A percentile compares a stretch with the other conserved stretches of the same genome.
Conservation (phyloP, 2,797 vertebrate genomes). For the Balearica regulorum region DNA sequence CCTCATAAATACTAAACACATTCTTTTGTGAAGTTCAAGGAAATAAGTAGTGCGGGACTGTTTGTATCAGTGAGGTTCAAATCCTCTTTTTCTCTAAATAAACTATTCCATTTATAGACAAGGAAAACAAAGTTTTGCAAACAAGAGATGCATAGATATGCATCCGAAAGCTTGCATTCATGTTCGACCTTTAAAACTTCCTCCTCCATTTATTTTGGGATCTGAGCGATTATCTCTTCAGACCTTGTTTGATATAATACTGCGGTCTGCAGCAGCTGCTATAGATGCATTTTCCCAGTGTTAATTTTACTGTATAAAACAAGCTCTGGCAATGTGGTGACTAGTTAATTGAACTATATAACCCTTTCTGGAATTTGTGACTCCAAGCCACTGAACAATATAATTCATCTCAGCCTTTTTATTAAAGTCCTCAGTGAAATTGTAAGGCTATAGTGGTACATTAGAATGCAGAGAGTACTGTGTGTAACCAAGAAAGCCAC, state of each 20-base stretch:
- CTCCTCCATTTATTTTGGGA: not conserved
- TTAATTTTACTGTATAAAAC: slow-evolving; percentile 31
- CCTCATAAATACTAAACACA: not conserved
- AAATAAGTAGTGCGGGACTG: not conserved
- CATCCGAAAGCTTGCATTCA: not conserved
- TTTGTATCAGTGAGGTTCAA: not conserved
- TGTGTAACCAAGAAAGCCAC: slow-evolving; percentile 26
- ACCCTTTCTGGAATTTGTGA: slow-evolving; percentile 53
- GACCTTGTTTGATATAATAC: not conserved
- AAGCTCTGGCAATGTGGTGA: slow-evolving; percentile 10
- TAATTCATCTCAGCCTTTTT: slow-evolving; percentile 45
- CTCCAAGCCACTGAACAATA: slow-evolving; percentile 38
- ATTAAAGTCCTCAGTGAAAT: slow-evolving; percentile 34
- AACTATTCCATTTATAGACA: not conserved
- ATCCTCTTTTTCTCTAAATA: not conserved
- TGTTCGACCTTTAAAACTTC: not conserved
- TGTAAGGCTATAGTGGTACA: not conserved
- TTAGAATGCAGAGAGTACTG: slow-evolving; percentile 19
- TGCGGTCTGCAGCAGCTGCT: not conserved
- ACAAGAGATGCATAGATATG: not conserved
- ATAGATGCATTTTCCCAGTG: not conserved
- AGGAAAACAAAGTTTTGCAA: not conserved
- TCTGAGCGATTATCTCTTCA: not conserved
- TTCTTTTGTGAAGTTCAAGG: not conserved
- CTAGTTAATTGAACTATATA: slow-evolving; percentile 52